Base-by-base conservation (phyloP, 92 coral and sea anemone genomes). In the Nematostella vectensis region DNA sequence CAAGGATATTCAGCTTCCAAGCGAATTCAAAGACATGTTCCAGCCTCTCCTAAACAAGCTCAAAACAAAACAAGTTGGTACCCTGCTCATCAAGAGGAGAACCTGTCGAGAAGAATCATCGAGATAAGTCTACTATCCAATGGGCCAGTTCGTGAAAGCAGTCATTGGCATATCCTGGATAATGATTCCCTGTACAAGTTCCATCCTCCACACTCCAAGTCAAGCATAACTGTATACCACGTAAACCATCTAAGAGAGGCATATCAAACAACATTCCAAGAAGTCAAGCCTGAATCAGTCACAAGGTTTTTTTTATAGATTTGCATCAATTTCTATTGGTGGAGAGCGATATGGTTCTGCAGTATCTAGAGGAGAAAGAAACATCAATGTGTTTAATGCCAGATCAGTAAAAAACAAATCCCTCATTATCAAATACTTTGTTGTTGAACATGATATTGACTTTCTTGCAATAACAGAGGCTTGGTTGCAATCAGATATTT, bases 131-230 rank as follows among this genome's bases (percentile, higher is more conserved):
- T 74, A 21, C 75, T 75, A n/a, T 59, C 83, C 25, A 28, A 12
- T 68, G 88, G 88, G 3, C 78, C 78, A 37, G 71, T 75, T 6
- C 58, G 27, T 2, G 42, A 40, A 47, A 62, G 71, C 19, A 12
- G 2, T 2, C 1, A 19, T 10, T 81, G 82, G 78, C 12, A 45
- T 4, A 22, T 45, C 17, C 23, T 6, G 18, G 12, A 45, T 4
- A 9, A 6, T 4, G 51, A 45, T 45, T 4, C 4, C 23, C 18
- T 45, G 11, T 6, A 6, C 51, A 11, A 19, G 18, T 45, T 11
- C 23, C 4, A 19, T 22, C 51, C 51, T 45, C 51, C 51, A 8
- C 51, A 45, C 23, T 45, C 51, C 12, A 45, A 45, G 18, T 11
- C 18, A 45, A 10, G 51, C 23, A 10, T 45, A 19, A 19, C 4